Base-by-base conservation (phyloP, 2,113 vertebrate species). In the Hiodon alosoides region DNA sequence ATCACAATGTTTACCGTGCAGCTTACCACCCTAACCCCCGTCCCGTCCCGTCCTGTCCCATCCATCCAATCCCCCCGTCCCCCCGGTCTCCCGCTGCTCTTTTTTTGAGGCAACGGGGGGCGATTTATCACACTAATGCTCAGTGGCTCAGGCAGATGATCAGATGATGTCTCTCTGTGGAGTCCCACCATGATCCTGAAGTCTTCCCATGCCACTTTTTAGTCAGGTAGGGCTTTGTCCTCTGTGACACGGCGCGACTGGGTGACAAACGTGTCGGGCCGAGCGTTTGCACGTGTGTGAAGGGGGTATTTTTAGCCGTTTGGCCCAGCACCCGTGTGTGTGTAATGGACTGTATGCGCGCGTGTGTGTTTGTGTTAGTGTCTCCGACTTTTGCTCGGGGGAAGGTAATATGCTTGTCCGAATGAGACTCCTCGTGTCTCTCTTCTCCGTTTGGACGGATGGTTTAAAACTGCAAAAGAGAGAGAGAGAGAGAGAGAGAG, bases 351-450 rank as follows among this genome's bases (percentile, higher is more conserved):
- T 80, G 53, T 78, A 71, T 76, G 11, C 50, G 67, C 67, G 72
- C 65, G 31, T 83, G 76, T 82, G 82, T 74, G 77, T 87, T 83
- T 85, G 84, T 84, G 89, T 89, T 87, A 88, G 77, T 83, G 86
- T 86, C 81, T 85, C 70, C 79, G 79, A 77, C 52, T 87, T 85
- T 90, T 73, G 87, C 85, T 87, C 79, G 81, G 84, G 86, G 88
- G 87, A 91, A 88, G 86, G 88, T 90, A 85, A 88, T 84, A 84
- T 83, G 84, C 83, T 82, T 83, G 86, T 86, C 83, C 82, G 75
- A 83, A 83, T 17, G 71, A 83, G 82, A 79, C 75, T 82, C 81
- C 81, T 79, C 74, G 79, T 82, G 82, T 81, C 79, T 81, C 76
- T 67, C 59, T 78, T 83, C 47, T 69, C 77, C 59, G 74, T 67